Conservation (phyloP, 2,797 vertebrate genomes). For the Somateria mollissima region DNA sequence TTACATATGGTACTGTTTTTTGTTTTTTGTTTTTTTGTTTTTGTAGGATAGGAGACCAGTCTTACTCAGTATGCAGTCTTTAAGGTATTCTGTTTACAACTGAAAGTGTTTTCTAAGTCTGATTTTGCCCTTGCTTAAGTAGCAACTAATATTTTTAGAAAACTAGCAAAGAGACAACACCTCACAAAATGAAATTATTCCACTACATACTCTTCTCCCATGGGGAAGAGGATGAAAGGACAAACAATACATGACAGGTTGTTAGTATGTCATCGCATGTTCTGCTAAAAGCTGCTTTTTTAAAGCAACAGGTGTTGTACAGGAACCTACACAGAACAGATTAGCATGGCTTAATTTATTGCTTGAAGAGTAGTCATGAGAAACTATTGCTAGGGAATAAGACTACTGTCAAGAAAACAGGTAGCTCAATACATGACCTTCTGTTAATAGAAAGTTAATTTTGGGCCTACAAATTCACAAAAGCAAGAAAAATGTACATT, state of each 20-base stretch:
- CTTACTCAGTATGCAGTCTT: background rate
- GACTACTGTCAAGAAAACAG: background rate
- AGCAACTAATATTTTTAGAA: background rate
- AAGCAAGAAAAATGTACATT: background rate
- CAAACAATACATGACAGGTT: background rate
- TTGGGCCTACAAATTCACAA: background rate
- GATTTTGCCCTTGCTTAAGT: background rate
- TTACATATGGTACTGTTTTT: background rate
- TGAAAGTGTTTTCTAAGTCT: background rate
- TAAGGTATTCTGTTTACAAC: background rate
- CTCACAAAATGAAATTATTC: background rate
- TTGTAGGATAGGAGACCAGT: background rate
- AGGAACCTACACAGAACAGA: conserved; percentile 3
- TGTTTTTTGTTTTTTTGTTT: too few relatives aligned
- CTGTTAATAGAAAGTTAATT: conserved; percentile 17
- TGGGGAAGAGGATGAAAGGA: background rate
- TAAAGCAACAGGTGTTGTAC: background rate
- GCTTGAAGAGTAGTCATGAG: conserved; percentile 57
- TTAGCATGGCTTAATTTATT: conserved; percentile 74
- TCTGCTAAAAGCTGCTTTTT: background rate
- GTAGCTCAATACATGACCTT: background rate
- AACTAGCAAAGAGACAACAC: background rate
- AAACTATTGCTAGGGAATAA: conserved; percentile 74
- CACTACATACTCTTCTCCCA: background rate
- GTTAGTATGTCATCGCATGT: background rate